A percentile compares a stretch with the other conserved stretches of the same genome.
These are phyloP conservation scores for Morpho deidamia DNA, from an alignment of 2,888 invertebrate species.

Conservation along the genomic window DNA sequence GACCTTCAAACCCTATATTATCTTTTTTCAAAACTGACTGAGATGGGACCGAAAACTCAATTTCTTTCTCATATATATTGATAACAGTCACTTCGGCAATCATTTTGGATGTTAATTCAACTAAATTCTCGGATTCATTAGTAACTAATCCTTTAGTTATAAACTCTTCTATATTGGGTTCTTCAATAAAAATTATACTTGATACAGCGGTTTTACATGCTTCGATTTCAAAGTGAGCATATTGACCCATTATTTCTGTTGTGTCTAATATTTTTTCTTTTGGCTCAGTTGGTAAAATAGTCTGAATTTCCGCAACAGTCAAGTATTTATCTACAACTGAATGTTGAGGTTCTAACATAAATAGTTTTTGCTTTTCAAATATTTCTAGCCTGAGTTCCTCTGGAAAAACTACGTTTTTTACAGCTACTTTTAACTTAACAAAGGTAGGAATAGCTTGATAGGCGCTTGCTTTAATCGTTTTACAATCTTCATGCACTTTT, in stretches of 20 bases:
- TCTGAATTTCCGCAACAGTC: background rate
- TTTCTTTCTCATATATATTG: background rate
- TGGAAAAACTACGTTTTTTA: background rate
- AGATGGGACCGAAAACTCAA: background rate
- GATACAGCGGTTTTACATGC: background rate
- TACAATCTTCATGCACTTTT: background rate
- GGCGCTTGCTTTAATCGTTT: background rate
- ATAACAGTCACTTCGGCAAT: background rate
- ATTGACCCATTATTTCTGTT: background rate
- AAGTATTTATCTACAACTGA: background rate
- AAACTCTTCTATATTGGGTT: background rate
- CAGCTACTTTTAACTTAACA: background rate
- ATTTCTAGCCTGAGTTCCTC: background rate
- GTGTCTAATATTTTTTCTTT: background rate
- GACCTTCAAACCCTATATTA: conserved; percentile 21
- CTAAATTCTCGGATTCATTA: conserved; percentile 6
- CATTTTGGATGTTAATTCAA: conserved; percentile 1
- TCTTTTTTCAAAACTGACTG: conserved; percentile 15
- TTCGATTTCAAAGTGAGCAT: conserved; percentile 2
- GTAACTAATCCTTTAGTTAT: background rate
- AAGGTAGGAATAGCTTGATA: background rate
- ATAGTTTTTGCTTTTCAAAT: background rate
- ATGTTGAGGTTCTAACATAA: background rate
- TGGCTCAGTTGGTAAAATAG: background rate
- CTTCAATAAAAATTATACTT: background rate